These are phyloP conservation scores for Gasterosteus aculeatus DNA, from an alignment of 2,113 vertebrate genomes.

Conservation along the genomic window DNA sequence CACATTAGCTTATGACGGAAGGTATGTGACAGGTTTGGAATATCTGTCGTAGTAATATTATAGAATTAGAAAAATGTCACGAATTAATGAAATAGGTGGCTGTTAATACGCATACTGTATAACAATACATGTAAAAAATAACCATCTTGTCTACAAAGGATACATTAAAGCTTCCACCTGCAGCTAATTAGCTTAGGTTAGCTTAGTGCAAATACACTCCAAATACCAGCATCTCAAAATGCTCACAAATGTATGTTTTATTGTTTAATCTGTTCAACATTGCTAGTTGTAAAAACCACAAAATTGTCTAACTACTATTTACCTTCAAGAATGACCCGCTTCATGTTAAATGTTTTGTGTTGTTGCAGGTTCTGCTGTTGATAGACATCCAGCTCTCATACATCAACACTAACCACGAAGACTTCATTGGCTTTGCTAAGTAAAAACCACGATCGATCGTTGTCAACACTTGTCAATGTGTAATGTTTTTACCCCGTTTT, in stretches of 20 bases:
- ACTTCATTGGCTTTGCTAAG: slow-evolving; percentile 96
- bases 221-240: background rate
- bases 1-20: background rate
- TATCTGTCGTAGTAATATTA: background rate
- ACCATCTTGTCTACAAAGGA: background rate
- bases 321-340: background rate
- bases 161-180: background rate
- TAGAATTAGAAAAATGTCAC: background rate
- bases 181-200: slow-evolving; percentile 8
- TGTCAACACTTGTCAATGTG: background rate
- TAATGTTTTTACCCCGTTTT: slow-evolving; percentile 18
- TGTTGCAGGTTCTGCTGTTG: slow-evolving; percentile 85
- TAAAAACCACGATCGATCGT: slow-evolving; percentile 73
- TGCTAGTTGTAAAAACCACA: background rate
- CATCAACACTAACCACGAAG: slow-evolving; percentile 94
- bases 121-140: background rate
- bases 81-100: background rate
- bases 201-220: background rate
- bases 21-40: background rate
- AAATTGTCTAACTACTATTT: background rate
- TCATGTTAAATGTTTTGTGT: background rate
- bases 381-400: slow-evolving; percentile 95
- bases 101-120: background rate
- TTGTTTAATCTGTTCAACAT: background rate
- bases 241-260: background rate